Base-by-base conservation (phyloP, 1,140 invertebrate genomes). In the Meloidogyne floridensis region DNA sequence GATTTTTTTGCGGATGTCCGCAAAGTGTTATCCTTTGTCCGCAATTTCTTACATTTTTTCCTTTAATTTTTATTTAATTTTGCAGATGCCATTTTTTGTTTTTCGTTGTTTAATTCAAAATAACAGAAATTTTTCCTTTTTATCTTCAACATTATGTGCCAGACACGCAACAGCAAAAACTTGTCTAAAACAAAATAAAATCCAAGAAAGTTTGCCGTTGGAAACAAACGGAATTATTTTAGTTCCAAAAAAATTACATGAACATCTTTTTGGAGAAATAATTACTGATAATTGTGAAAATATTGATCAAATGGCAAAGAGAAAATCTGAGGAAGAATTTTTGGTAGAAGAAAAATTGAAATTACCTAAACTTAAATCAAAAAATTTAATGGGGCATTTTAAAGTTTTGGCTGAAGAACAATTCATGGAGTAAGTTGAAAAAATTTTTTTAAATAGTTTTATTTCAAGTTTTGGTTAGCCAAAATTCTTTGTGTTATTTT, bases 341-440 rank as follows among this genome's bases (percentile, higher is more conserved):
- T 43, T 51, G 20, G 18, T 84, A 18, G 56, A 70, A 59, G 56
- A 70, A 15, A 32, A n/a, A 32, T 53, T 71, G 20, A 43, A 86
- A 59, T 80, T 83, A 15, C 84, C 84, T n/a, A 20, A 13, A 43
- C 47, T 84, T 42, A 42, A 32, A n/a, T 42, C 72, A 32, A 20
- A 74, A 69, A 75, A 54, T 82, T 73, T 82, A 54, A 82, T 82
- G 81, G 53, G 69, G 7, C 81, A 82, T 51, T 83, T 82, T 74
- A 56, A 73, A 59, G 11, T 32, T 18, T 53, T 80, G 9, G 81
- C 77, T 59, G 47, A 69, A 11, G 69, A 71, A 75, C 81, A 82
- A 43, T 83, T 82, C 3, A 32, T 18, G 15, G 13, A 74, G 81
- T 82, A 70, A 43, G 59, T 71, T 20, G 3, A 43, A 32, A 43